Evolutionary conservation across 2,113 vertebrate species (phyloP).

Genomic region (Corythoichthys haematopterus): DNA sequence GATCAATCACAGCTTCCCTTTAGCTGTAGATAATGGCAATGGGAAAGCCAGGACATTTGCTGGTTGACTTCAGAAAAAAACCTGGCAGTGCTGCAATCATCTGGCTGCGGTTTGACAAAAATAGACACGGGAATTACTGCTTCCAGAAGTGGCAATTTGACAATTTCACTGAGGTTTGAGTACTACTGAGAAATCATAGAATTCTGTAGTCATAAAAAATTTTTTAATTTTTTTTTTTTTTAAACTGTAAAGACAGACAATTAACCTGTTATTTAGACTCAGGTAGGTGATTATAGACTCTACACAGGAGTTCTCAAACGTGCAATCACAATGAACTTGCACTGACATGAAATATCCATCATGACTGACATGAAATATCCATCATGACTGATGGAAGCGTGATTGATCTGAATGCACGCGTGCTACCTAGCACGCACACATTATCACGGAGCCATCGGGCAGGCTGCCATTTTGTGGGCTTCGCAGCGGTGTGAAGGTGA

Average conservation of each 20-base stretch:
- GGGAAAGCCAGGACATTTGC: slow-evolving; percentile 38
- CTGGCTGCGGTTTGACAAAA: slow-evolving; percentile 33
- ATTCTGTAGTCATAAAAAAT: background rate
- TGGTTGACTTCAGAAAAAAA: slow-evolving; percentile 26
- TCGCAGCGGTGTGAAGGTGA: slow-evolving; percentile 46
- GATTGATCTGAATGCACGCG: slow-evolving; percentile 1
- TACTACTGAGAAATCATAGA: background rate
- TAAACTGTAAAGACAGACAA: too few species aligned
- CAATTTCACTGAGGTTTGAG: background rate
- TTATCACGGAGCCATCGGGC: background rate
- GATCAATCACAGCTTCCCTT: slow-evolving; percentile 42
- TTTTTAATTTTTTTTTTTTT: too few species aligned
- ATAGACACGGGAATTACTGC: slow-evolving; percentile 15
- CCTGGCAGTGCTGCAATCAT: slow-evolving; percentile 35
- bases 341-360: slow-evolving; percentile 6
- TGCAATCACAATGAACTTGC: background rate
- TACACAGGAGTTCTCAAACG: background rate
- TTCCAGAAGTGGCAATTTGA: slow-evolving; percentile 29
- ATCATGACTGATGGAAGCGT: slow-evolving; percentile 5
- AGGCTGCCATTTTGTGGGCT: background rate
- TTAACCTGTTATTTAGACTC: too few species aligned
- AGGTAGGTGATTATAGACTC: too few species aligned
- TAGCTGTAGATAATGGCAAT: slow-evolving; percentile 33
- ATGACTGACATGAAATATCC: background rate
- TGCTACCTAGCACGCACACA: background rate